Evolutionary conservation across 2,888 invertebrate genomes (phyloP), one percentile per base, ranked within the genome.

Genomic region (Pediacus dermestoides): DNA sequence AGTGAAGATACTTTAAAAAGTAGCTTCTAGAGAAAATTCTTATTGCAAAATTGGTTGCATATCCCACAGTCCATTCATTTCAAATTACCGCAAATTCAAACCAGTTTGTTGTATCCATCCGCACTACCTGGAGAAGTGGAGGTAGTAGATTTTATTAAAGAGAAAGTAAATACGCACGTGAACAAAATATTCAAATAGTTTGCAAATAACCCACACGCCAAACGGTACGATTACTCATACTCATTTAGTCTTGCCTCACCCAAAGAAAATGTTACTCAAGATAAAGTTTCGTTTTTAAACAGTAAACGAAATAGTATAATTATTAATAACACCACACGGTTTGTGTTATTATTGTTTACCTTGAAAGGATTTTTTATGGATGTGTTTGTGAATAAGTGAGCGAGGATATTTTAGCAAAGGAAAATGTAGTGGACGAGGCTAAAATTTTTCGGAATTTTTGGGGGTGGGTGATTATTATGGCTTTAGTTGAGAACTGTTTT

Each of bases 401-500:
- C 16, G 27, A 13, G 16, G 18, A 18, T 18, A 30, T 26, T 15
- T 27, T 9, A 28, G 37, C 30, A 25, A 14, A 25, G 30, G 25
- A 36, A 37, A 43, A 46, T 46, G 46, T 39, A 34, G 47, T 39
- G 41, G 4, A 9, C 4, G 10, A 9, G 4, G 25, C 10, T 7
- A n/a, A 10, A 16, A 13, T 26, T 8, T 10, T 8, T 12, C 11
- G 13, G 1, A 33, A 23, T 8, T 28, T 6, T 7, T 28, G 11
- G 28, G 21, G 21, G 6, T 27, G 18, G 3, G 13, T 37, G 30
- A 25, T 9, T 46, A 56, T 55, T 52, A 70, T 70, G 71, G 70
- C 70, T 34, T 53, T 71, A 32, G 55, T 71, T 37, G 61, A 68
- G 45, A 63, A 64, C 34, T 72, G 72, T 53, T 68, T 69, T 52